These are phyloP conservation scores for Strigamia maritima DNA, from an alignment of 2,888 invertebrate species.

Conservation along the genomic window DNA sequence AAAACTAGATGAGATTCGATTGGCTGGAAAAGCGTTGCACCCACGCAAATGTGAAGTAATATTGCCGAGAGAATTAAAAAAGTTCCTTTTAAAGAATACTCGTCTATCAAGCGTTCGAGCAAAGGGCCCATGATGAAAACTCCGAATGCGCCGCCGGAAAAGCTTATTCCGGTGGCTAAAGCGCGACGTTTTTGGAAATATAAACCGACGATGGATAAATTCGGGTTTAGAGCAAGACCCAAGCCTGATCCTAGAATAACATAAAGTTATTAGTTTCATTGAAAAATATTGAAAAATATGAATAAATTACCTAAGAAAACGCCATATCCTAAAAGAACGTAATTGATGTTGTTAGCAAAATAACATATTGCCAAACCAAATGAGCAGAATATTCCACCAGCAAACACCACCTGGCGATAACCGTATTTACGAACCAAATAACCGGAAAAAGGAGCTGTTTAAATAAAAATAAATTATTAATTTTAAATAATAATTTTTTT, in stretches of 20 bases:
- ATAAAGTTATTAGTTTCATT: neutral
- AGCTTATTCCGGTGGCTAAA: slow-evolving; percentile 18
- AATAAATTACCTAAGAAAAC: neutral
- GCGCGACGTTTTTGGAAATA: slow-evolving; percentile 19
- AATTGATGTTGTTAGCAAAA: neutral
- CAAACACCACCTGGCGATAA: slow-evolving; percentile 21
- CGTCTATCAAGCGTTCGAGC: neutral
- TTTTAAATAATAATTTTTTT: too few species aligned
- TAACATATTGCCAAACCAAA: neutral
- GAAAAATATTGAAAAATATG: too few species aligned
- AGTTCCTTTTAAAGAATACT: neutral
- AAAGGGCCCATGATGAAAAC: slow-evolving; percentile 16
- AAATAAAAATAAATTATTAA: slow-evolving; percentile 16
- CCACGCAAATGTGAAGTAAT: slow-evolving; percentile 22
- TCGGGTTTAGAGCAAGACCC: slow-evolving; percentile 7
- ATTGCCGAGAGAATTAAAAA: slow-evolving; percentile 21
- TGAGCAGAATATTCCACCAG: neutral
- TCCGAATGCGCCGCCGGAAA: slow-evolving; percentile 24
- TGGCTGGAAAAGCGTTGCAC: slow-evolving; percentile 5
- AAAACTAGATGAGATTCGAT: too few species aligned
- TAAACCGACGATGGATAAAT: slow-evolving; percentile 5
- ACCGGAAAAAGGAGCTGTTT: slow-evolving; percentile 16
- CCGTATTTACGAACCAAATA: neutral
- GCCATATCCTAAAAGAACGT: slow-evolving; percentile 12
- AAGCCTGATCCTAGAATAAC: slow-evolving; percentile 18